Evolutionary conservation across 2,113 vertebrate species (phyloP).

Genomic region (Onychostoma macrolepis): DNA sequence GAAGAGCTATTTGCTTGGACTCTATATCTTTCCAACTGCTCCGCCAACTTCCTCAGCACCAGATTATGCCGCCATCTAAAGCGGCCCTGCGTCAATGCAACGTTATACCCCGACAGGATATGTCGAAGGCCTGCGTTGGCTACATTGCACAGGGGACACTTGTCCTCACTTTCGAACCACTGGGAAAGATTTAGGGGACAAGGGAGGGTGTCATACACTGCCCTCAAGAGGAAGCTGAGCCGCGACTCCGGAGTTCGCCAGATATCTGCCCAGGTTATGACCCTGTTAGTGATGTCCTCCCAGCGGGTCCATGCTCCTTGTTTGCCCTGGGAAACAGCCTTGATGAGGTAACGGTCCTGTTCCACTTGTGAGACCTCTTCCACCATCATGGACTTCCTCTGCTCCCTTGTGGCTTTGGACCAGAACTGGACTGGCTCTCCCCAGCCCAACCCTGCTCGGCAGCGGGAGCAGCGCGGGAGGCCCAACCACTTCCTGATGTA

Average conservation of each 20-base stretch:
- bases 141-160: not conserved
- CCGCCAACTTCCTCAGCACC: not conserved
- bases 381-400: no score
- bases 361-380: no score
- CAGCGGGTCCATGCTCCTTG: no score
- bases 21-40: not conserved
- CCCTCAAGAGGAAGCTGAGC: no score
- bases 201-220: no score
- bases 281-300: no score
- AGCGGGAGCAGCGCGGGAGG: not conserved
- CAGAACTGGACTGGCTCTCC: not conserved
- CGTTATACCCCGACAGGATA: not conserved
- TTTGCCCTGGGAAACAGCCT: no score
- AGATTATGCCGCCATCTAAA: not conserved
- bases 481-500: not conserved
- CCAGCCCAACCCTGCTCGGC: not conserved
- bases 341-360: no score
- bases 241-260: no score
- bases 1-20: not conserved
- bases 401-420: not conserved
- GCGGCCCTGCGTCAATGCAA: not conserved
- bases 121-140: not conserved
- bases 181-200: no score
- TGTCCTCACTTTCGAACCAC: not conserved
- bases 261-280: no score